These are phyloP conservation scores for Denticeps clupeoides DNA, from an alignment of 2,797 vertebrate species.

Conservation along the genomic window DNA sequence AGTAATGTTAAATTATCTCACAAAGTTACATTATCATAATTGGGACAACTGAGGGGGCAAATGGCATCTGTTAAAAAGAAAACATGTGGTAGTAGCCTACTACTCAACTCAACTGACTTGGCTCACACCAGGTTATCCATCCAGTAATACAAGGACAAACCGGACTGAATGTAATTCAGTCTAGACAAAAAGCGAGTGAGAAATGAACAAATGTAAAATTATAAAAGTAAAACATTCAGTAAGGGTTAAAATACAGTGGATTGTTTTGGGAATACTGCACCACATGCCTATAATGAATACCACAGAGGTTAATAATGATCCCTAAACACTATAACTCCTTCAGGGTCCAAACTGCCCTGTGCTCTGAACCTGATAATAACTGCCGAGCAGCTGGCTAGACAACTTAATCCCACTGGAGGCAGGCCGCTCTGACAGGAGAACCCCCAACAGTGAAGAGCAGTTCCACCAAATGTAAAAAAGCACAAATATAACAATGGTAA, in stretches of 20 bases:
- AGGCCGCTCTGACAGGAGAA: conserved; percentile 4
- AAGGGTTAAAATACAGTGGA: too few species aligned
- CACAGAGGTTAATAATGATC: conserved; percentile 20
- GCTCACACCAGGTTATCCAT: neutral
- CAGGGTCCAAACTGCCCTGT: conserved; percentile 7
- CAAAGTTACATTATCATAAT: too few species aligned
- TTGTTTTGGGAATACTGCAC: too few species aligned
- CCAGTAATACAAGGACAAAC: conserved; percentile 7
- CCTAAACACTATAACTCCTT: conserved; percentile 3
- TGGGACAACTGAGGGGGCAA: too few species aligned
- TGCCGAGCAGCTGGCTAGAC: conserved; percentile 15
- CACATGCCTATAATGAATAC: conserved; percentile 19
- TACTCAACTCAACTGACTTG: too few species aligned
- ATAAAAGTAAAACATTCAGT: conserved; percentile 8
- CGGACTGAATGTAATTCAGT: too few species aligned
- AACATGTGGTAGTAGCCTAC: too few species aligned
- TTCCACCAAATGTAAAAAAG: too few species aligned
- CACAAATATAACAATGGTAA: too few species aligned
- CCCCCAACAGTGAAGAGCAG: neutral
- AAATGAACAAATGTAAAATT: neutral
- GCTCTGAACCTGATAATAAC: conserved; percentile 26
- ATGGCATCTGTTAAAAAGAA: too few species aligned
- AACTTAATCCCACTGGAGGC: conserved; percentile 27
- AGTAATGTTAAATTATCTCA: too few species aligned
- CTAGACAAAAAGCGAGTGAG: too few species aligned